Evolutionary conservation across 2,888 invertebrate genomes (phyloP).

Genomic region (Galeruca laticollis): DNA sequence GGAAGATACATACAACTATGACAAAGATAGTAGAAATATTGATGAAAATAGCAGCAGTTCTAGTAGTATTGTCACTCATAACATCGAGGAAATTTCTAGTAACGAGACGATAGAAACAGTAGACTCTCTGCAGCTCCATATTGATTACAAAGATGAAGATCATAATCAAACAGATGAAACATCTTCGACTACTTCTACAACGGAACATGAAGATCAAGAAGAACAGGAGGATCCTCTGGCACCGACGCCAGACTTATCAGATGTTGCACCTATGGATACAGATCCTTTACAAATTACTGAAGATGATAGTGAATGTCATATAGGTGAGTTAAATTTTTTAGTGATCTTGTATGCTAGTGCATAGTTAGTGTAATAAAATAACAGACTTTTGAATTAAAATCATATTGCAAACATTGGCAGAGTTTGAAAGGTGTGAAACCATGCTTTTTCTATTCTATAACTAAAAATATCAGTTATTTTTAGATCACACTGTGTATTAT

Average conservation of each 20-base stretch:
- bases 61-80: conserved; percentile 49
- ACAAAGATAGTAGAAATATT: conserved; percentile 47
- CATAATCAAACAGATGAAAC: conserved; percentile 52
- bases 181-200: conserved; percentile 52
- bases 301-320: conserved; percentile 39
- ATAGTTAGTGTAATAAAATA: too few species aligned
- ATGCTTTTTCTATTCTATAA: too few species aligned
- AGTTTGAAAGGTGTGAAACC: too few species aligned
- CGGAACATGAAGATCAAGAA: conserved; percentile 49
- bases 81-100: conserved; percentile 53
- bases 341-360: not conserved
- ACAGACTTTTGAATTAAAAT: too few species aligned
- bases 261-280: conserved; percentile 46
- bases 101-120: conserved; percentile 55
- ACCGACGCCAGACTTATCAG: conserved; percentile 51
- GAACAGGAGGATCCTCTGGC: conserved; percentile 52
- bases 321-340: conserved; percentile 7
- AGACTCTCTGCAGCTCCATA: conserved; percentile 54
- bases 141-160: conserved; percentile 51
- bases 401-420: too few species aligned
- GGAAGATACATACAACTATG: conserved; percentile 47
- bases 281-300: conserved; percentile 47
- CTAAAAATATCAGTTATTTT: too few species aligned
- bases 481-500: too few species aligned
- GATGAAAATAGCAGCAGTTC: conserved; percentile 55